Conservation (phyloP, 2,113 vertebrate genomes). For the Elanoides forficatus region DNA sequence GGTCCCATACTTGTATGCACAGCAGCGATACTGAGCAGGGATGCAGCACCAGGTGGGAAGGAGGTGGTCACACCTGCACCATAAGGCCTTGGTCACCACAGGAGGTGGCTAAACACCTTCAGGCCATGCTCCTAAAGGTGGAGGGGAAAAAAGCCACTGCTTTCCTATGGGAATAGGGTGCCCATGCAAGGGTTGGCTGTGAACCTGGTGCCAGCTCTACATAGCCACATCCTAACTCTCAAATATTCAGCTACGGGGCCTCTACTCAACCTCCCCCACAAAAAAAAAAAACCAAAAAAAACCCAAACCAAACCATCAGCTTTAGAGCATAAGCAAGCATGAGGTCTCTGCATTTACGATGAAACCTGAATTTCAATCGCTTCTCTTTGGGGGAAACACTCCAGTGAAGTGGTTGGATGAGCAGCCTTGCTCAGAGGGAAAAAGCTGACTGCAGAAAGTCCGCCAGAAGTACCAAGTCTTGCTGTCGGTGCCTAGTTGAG, state of each 20-base stretch:
- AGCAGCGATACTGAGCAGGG: background rate
- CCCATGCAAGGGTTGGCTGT: background rate
- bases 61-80: background rate
- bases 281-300: background rate
- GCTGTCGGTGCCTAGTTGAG: background rate
- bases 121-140: background rate
- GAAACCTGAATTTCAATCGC: background rate
- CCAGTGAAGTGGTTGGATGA: background rate
- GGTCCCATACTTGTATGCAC: rapidly evolving
- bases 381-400: background rate
- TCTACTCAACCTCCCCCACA: background rate
- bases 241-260: background rate
- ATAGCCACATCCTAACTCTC: background rate
- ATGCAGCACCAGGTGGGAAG: background rate
- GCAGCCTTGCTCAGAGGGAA: background rate
- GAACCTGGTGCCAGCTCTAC: background rate
- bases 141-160: background rate
- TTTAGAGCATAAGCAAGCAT: background rate
- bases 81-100: background rate
- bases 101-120: background rate
- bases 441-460: background rate
- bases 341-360: background rate
- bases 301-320: background rate
- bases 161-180: background rate
- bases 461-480: background rate